Percentiles rank a stretch among this genome's conserved stretches.
These are phyloP conservation scores for Heliothis virescens DNA, from an alignment of 1,140 invertebrate genomes.

Conservation along the genomic window DNA sequence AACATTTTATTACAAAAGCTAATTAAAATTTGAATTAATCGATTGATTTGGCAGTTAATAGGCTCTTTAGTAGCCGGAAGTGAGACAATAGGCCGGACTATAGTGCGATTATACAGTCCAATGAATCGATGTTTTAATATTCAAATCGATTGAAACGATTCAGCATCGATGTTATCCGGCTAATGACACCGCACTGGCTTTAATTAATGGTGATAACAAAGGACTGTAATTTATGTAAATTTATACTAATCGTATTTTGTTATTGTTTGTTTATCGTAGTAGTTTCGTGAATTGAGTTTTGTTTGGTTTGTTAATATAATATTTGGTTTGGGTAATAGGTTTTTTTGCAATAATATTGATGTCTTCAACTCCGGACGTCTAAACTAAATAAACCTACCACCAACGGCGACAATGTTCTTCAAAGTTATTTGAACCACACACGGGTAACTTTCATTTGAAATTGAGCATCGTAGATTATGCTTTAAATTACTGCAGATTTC, in stretches of 20 bases:
- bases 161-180: conserved; percentile 39
- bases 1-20: conserved; percentile 3
- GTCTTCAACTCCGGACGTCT: too few relatives aligned
- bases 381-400: too few relatives aligned
- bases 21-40: conserved; percentile 50
- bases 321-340: too few relatives aligned
- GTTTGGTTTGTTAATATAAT: too few relatives aligned
- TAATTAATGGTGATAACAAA: conserved; percentile 45
- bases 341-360: too few relatives aligned
- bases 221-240: conserved; percentile 30
- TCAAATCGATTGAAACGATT: conserved; percentile 47
- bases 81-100: conserved; percentile 40
- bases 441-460: too few relatives aligned
- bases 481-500: too few relatives aligned
- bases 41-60: conserved; percentile 45
- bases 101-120: conserved; percentile 40
- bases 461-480: too few relatives aligned
- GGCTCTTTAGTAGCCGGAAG: conserved; percentile 40
- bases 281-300: neutral
- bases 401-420: too few relatives aligned
- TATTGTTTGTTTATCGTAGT: conserved; percentile 5
- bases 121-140: conserved; percentile 48
- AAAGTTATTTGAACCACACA: too few relatives aligned
- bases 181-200: conserved; percentile 34
- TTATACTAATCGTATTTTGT: neutral